These are phyloP conservation scores for Trichomalopsis sarcophagae DNA, from an alignment of 1,140 invertebrate species.

Conservation along the genomic window DNA sequence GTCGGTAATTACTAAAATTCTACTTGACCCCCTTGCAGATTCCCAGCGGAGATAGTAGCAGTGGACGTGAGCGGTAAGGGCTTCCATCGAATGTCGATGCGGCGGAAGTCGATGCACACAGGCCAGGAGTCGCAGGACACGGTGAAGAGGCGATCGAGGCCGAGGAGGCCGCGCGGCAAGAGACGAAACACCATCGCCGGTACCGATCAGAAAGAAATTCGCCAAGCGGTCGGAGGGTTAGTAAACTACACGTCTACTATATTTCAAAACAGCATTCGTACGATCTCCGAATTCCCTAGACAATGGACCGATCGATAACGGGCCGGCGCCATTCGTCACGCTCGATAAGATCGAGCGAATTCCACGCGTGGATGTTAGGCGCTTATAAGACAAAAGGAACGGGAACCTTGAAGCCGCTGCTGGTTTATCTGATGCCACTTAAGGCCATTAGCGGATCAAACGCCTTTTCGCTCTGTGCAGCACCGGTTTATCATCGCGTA, in stretches of 20 bases:
- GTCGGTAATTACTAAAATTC: neutral
- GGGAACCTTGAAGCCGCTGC: slow-evolving; percentile 4
- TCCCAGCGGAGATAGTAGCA: slow-evolving; percentile 88
- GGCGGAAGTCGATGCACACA: slow-evolving; percentile 84
- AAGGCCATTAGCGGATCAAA: slow-evolving; percentile 11
- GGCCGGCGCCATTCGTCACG: slow-evolving; percentile 56
- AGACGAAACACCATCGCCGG: slow-evolving; percentile 93
- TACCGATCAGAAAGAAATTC: slow-evolving; percentile 90
- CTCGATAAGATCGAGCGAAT: slow-evolving; percentile 56
- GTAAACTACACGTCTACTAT: neutral
- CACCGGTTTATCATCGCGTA: neutral
- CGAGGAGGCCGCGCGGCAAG: slow-evolving; percentile 84
- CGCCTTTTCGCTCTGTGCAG: neutral
- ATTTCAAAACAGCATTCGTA: neutral
- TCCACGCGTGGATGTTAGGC: neutral
- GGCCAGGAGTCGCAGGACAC: slow-evolving; percentile 74
- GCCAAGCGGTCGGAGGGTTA: slow-evolving; percentile 86
- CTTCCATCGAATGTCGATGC: slow-evolving; percentile 90
- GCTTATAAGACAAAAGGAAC: neutral
- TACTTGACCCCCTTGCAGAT: slow-evolving; percentile 75
- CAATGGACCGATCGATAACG: slow-evolving; percentile 31
- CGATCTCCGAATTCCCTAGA: neutral
- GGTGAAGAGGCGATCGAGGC: slow-evolving; percentile 82
- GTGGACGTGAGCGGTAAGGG: slow-evolving; percentile 90
- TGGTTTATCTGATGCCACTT: slow-evolving; percentile 22